Percentiles rank a stretch among this genome's conserved stretches.
These are phyloP conservation scores for Scaptomyza parva DNA, from an alignment of 2,888 invertebrate species.

Conservation along the genomic window DNA sequence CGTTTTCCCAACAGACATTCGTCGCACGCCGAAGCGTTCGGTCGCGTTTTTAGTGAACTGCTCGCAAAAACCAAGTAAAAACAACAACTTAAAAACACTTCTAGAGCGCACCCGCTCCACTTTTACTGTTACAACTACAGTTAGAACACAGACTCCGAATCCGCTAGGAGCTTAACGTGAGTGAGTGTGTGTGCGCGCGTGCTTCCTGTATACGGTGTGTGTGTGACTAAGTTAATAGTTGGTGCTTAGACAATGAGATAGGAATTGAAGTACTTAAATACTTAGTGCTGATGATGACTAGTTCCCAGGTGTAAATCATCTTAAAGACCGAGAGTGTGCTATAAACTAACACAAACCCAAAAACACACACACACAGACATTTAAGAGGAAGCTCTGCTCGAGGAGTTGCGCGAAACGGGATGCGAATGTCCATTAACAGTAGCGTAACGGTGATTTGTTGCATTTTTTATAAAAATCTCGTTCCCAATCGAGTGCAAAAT, in stretches of 20 bases:
- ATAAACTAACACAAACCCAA: background rate
- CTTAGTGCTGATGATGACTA: slow-evolving; percentile 20
- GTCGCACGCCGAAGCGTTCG: slow-evolving; percentile 70
- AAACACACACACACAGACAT: background rate
- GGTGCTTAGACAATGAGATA: slow-evolving; percentile 28
- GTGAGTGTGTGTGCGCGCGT: slow-evolving; percentile 24
- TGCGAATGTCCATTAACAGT: slow-evolving; percentile 19
- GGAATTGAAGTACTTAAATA: slow-evolving; percentile 21
- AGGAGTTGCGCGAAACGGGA: slow-evolving; percentile 12
- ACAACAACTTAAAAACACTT: slow-evolving; percentile 6
- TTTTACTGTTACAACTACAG: slow-evolving; percentile 21
- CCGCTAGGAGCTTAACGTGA: slow-evolving; percentile 13
- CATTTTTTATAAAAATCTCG: slow-evolving; percentile 17
- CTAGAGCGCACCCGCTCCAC: slow-evolving; percentile 24
- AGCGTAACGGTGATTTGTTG: slow-evolving; percentile 39
- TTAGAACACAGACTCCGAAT: slow-evolving; percentile 44
- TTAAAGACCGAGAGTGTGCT: slow-evolving; percentile 18
- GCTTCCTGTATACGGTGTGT: too few relatives aligned
- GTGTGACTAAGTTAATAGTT: slow-evolving; percentile 57
- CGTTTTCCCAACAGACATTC: slow-evolving; percentile 73
- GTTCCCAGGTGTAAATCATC: slow-evolving; percentile 41
- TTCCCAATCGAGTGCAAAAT: slow-evolving; percentile 62
- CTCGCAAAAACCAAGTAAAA: background rate
- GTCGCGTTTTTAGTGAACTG: slow-evolving; percentile 57
- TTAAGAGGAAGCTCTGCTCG: background rate